These are phyloP conservation scores for Acanthiza pusilla DNA, from an alignment of 2,797 vertebrate genomes.

Conservation along the genomic window DNA sequence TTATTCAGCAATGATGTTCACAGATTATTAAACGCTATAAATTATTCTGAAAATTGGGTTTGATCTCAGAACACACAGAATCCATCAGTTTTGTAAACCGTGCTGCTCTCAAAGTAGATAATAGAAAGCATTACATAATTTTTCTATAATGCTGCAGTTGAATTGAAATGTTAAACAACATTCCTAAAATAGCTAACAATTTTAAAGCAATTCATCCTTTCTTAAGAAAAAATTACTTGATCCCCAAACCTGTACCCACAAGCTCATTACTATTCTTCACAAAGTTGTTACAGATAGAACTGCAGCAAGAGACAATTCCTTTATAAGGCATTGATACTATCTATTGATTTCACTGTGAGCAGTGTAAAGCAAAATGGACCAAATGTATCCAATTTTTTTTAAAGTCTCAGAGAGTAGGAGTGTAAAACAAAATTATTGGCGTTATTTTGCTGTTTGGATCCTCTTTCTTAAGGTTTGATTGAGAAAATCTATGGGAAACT, in stretches of 20 bases:
- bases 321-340: background rate
- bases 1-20: background rate
- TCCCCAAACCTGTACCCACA: background rate
- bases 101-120: conserved; percentile 20
- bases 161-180: conserved; percentile 24
- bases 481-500: background rate
- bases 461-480: background rate
- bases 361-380: background rate
- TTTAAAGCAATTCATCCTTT: conserved; percentile 7
- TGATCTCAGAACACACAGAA: background rate
- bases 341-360: background rate
- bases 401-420: background rate
- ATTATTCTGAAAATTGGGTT: conserved; percentile 15
- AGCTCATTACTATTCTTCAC: background rate
- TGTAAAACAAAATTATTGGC: background rate
- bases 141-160: background rate
- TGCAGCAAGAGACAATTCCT: background rate
- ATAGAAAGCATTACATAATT: conserved; percentile 4
- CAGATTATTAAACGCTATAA: conserved; percentile 6
- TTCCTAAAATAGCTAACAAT: background rate
- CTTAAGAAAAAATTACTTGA: background rate
- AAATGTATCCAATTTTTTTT: background rate
- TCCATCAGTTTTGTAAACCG: background rate
- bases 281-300: background rate
- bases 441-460: background rate